Evolutionary conservation across 2,888 invertebrate species (phyloP), one percentile per base, ranked within the genome.

Genomic region (Heteromyza rotundicornis): DNA sequence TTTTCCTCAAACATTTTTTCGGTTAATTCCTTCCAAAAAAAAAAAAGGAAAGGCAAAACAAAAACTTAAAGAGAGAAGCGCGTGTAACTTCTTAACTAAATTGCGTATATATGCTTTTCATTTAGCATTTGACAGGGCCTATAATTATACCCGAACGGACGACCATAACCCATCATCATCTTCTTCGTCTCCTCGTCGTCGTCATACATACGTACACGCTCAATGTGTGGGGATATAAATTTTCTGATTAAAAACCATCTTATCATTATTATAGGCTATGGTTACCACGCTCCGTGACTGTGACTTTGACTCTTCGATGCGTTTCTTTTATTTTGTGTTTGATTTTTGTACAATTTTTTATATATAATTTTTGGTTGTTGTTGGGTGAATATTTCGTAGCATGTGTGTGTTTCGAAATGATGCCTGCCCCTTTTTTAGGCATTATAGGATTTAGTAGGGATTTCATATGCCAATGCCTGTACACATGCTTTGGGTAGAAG

Each of bases 211-310:
- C 40, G 40, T 40, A n/a, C 20, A n/a, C 22, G 20, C 36, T 3
- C 54, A 55, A 71, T 75, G 72, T 71, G 64, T 72, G 72, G 71
- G 72, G 73, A 78, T 78, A 81, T 81, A 81, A 76, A 80, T 81
- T 80, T 80, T 80, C 79, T 80, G 81, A 81, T 81, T 81, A 81
- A 81, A 81, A 81, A 80, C 75, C 80, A 80, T 80, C 80, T 81
- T 82, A 81, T 81, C 81, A 81, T 80, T 79, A 80, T 77, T 74
- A 74, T 75, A 72, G 79, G 75, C 72, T 67, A 49, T 57, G 55
- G 47, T 40, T 40, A 32, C 10, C 40, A 14, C 40, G 40, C 40
- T 40, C 40, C 40, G n/a, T n/a, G 3, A 40, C n/a, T 14, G n/a
- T n/a, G n/a, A 40, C 40, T 40, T 40, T 40, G 40, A 40, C 40